phyloP scores from a whole-genome alignment of 2,113 vertebrate genomes.

The Pedetes capensis region DNA sequence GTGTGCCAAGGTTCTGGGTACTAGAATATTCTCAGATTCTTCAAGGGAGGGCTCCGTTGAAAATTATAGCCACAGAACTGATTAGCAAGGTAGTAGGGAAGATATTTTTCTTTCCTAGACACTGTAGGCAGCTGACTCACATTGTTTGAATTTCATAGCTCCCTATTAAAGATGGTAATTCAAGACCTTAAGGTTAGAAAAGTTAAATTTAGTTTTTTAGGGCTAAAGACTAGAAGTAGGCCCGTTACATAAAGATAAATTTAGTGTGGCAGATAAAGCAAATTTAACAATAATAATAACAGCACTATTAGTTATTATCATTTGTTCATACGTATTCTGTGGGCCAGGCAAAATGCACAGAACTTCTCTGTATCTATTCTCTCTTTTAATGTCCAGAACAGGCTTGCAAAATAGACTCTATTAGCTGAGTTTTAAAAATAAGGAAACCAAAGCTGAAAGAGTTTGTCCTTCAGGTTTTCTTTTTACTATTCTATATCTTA shows the following conservation, averaged over 20 bases:
- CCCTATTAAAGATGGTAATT: conserved; percentile 59
- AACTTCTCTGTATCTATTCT: neutral
- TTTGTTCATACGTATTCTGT: neutral
- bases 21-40: conserved; percentile 43
- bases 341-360: accelerated
- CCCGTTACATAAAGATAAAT: neutral
- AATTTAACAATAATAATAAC: neutral
- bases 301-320: neutral
- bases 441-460: neutral
- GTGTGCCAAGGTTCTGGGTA: neutral
- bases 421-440: neutral
- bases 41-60: conserved; percentile 33
- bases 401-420: neutral
- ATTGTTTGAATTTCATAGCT: conserved; percentile 56
- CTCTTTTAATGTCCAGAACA: neutral
- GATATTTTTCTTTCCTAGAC: conserved; percentile 64
- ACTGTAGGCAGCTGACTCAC: conserved; percentile 17
- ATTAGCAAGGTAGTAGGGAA: conserved; percentile 39
- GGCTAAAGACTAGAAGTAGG: neutral
- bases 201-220: conserved; percentile 60
- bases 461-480: neutral
- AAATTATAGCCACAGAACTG: conserved; percentile 56
- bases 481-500: neutral
- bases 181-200: conserved; percentile 34
- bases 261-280: neutral